These are phyloP conservation scores for Chromoteleia sp. DNA, from an alignment of 2,888 invertebrate genomes.

Conservation along the genomic window DNA sequence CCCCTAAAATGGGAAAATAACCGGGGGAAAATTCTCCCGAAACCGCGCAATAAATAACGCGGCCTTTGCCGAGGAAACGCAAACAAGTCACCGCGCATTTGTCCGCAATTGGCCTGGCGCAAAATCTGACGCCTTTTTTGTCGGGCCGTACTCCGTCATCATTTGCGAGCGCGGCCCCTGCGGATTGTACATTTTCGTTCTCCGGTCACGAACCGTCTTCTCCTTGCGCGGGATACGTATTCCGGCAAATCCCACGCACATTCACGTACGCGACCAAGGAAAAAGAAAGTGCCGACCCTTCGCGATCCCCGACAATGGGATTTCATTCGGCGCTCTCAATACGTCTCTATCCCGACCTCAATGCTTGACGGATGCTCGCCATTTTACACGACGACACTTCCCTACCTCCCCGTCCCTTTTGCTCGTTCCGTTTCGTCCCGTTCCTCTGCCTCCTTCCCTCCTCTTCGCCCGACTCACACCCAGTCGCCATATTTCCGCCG, in stretches of 20 bases:
- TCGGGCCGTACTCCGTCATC: conserved; percentile 37
- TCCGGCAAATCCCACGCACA: too few species aligned
- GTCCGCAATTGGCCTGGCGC: conserved; percentile 10
- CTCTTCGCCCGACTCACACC: background rate
- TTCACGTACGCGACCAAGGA: background rate
- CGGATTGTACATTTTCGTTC: conserved; percentile 42
- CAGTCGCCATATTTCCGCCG: conserved; percentile 61
- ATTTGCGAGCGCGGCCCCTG: conserved; percentile 10
- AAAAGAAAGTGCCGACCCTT: conserved; percentile 61
- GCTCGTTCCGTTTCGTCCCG: conserved; percentile 26
- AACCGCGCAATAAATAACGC: too few species aligned
- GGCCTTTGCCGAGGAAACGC: conserved; percentile 2
- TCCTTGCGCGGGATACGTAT: too few species aligned
- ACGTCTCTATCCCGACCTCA: conserved; percentile 80
- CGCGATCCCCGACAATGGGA: conserved; percentile 76
- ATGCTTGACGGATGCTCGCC: conserved; percentile 81
- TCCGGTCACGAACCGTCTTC: conserved; percentile 46
- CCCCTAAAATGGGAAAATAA: too few species aligned
- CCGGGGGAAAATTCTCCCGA: too few species aligned
- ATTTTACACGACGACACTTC: conserved; percentile 76
- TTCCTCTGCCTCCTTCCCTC: background rate
- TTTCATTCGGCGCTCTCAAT: conserved; percentile 79
- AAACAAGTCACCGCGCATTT: conserved; percentile 49
- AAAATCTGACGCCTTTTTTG: conserved; percentile 45
- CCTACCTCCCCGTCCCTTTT: conserved; percentile 19